Evolutionary conservation across 2,797 vertebrate genomes (phyloP), one percentile per base, ranked within the genome.

Genomic region (Glossophaga mutica): DNA sequence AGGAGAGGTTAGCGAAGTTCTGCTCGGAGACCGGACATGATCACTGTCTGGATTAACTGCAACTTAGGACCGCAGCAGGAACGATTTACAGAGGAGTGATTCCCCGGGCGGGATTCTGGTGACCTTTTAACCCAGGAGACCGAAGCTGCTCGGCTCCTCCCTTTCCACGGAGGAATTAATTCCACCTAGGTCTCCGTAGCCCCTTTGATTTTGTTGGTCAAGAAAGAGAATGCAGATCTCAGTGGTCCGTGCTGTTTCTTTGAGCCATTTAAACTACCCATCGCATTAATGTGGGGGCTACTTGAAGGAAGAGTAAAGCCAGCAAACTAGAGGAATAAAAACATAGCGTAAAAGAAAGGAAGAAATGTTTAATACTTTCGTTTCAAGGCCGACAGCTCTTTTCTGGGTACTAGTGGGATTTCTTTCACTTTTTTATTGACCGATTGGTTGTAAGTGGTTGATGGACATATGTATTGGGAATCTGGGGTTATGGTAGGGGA

Each of bases 71-170:
- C 12, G 19, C 79, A 24, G 84, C 90, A 86, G 62, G 6, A 96
- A 68, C 95, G 95, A 93, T 96, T 97, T 97, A 95, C 74, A 83
- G 91, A 67, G 15, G 94, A 97, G 89, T 18, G 8, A 94, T 95
- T 98, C 96, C 94, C 76, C 15, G 68, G 81, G 79, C 95, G 92
- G 94, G 74, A 95, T 90, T 96, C 42, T 81, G n/a, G 55, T 97
- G 98, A 98, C 97, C 97, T 97, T 97, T 97, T 90, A 96, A 98
- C 97, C 96, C 22, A 29, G 71, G 77, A 19, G 16, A 96, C 83
- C 86, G 87, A 95, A 96, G 89, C 71, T 22, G 50, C 82, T 70
- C 46, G 16, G 71, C 73, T 97, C 48, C 22, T 96, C 94, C 83
- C 78, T 93, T 96, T 82, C 94, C 91, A 77, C 26, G 0, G 24